phyloP scores from a whole-genome alignment of 1,140 invertebrate species.

The Cyclina sinensis region DNA sequence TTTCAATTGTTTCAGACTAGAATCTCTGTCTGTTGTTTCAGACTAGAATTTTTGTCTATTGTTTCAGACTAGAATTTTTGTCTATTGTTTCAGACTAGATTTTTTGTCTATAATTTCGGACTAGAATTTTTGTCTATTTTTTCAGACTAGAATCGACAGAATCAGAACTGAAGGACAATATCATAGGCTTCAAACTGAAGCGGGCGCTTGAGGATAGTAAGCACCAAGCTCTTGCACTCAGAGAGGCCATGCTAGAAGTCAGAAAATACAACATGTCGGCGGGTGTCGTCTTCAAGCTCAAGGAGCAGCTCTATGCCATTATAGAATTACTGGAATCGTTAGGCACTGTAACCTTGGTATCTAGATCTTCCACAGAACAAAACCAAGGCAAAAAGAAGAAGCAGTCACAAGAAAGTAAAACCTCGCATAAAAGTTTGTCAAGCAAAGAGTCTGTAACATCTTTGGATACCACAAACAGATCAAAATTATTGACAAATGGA shows the following conservation, averaged over 20 bases:
- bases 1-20: no score
- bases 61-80: no score
- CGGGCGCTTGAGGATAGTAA: conserved; percentile 22
- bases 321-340: not conserved
- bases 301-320: not conserved
- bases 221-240: not conserved
- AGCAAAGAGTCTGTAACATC: no score
- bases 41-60: no score
- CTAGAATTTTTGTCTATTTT: no score
- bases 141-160: conserved; percentile 38
- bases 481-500: not conserved
- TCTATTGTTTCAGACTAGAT: no score
- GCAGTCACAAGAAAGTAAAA: not conserved
- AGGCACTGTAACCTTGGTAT: not conserved
- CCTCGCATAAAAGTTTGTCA: no score
- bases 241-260: conserved; percentile 23
- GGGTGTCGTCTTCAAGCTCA: conserved; percentile 6
- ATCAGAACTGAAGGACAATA: conserved; percentile 13
- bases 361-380: not conserved
- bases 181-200: conserved; percentile 42
- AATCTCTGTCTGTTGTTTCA: no score
- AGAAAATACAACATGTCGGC: conserved; percentile 34
- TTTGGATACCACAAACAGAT: not conserved
- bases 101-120: no score
- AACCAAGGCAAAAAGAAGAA: not conserved